These are phyloP conservation scores for Spisula subtruncata DNA, from an alignment of 2,888 invertebrate genomes.

Conservation along the genomic window DNA sequence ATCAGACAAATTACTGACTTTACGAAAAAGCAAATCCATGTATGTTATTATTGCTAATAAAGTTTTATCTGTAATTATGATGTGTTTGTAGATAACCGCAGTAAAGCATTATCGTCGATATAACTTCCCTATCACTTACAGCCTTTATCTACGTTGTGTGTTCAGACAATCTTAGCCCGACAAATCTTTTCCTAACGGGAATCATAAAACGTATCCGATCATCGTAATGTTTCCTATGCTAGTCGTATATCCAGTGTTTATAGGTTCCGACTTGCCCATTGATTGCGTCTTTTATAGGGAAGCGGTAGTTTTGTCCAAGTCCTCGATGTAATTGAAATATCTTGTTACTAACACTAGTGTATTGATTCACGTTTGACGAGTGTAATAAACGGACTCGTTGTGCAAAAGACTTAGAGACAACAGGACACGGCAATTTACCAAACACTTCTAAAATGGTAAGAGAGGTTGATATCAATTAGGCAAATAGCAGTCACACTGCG, in stretches of 20 bases:
- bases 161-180: background rate
- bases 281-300: slow-evolving; percentile 41
- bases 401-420: slow-evolving; percentile 28
- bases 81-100: background rate
- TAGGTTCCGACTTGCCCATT: background rate
- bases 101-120: background rate
- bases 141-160: background rate
- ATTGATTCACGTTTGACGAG: slow-evolving; percentile 41
- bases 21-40: slow-evolving; percentile 11
- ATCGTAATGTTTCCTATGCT: background rate
- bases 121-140: background rate
- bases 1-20: background rate
- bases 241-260: background rate
- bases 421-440: background rate
- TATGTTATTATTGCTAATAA: background rate
- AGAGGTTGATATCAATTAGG: background rate
- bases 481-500: background rate
- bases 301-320: slow-evolving; percentile 40
- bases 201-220: slow-evolving; percentile 21
- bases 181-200: slow-evolving; percentile 26
- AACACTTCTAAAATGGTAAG: background rate
- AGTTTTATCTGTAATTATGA: background rate
- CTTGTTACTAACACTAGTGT: slow-evolving; percentile 31
- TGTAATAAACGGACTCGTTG: slow-evolving; percentile 30
- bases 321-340: slow-evolving; percentile 44